These are phyloP conservation scores for Actinemys pallida DNA, from an alignment of 2,113 vertebrate species.

Conservation along the genomic window DNA sequence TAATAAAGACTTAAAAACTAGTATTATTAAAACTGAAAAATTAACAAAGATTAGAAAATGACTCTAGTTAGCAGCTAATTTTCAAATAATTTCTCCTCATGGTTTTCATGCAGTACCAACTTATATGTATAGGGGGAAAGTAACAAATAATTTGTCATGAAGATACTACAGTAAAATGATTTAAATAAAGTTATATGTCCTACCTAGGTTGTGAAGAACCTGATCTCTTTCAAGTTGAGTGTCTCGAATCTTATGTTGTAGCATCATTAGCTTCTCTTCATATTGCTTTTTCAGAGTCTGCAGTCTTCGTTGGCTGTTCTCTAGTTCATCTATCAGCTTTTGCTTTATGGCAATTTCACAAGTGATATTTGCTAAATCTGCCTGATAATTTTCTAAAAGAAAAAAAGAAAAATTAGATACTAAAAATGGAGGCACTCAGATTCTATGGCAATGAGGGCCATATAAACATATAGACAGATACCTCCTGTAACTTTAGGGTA, in stretches of 20 bases:
- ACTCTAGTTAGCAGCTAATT: not conserved
- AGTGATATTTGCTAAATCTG: constrained; percentile 97
- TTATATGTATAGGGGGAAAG: not conserved
- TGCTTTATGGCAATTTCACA: constrained; percentile 99
- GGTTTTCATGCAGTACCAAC: not conserved
- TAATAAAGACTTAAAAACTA: not conserved
- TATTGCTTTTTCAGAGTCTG: constrained; percentile 97
- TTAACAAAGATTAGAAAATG: not conserved
- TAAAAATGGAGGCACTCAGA: not conserved
- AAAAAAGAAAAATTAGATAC: constrained; percentile 14
- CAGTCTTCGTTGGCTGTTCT: constrained; percentile 96
- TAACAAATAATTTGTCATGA: not conserved
- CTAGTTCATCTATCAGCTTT: constrained; percentile 97
- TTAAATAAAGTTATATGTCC: constrained; percentile 16
- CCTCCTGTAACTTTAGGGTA: not conserved
- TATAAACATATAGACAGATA: not conserved
- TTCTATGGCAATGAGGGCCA: not conserved
- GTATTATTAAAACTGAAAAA: not conserved
- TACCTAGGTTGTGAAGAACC: constrained; percentile 97
- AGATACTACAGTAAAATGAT: not conserved
- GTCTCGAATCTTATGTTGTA: constrained; percentile 96
- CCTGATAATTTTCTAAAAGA: constrained; percentile 91
- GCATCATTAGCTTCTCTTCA: constrained; percentile 96
- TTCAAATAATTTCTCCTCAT: not conserved
- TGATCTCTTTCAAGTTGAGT: constrained; percentile 97